A percentile compares a stretch with the other conserved stretches of the same genome.
phyloP scores from a whole-genome alignment of 2,797 vertebrate species.

The Gila robusta region DNA sequence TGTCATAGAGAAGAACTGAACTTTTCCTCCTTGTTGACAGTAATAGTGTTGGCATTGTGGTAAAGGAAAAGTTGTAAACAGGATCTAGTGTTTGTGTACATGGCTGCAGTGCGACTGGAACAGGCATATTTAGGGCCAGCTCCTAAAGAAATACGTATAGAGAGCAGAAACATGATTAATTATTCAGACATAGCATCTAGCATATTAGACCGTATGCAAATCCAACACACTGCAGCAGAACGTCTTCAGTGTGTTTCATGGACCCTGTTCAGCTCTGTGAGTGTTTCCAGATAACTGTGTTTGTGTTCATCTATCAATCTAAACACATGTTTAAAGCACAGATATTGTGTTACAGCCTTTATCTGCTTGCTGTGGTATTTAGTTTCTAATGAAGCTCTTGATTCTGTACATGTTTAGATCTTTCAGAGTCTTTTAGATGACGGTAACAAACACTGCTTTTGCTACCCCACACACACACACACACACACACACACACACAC shows the following conservation, averaged over 20 bases:
- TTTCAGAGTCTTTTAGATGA: not conserved
- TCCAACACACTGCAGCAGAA: not conserved
- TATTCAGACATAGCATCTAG: not conserved
- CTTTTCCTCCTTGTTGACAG: not conserved
- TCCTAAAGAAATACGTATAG: conserved; percentile 3
- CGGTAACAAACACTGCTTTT: not conserved
- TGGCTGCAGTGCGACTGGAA: not conserved
- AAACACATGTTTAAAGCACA: not conserved
- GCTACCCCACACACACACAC: no score
- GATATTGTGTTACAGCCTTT: not conserved
- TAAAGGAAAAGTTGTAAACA: no score
- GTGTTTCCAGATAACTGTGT: not conserved
- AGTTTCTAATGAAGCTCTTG: not conserved
- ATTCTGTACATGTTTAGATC: not conserved
- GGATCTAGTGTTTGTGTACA: no score
- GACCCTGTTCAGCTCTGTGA: not conserved
- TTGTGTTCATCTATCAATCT: not conserved
- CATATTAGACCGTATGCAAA: conserved; percentile 12
- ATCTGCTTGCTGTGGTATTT: not conserved
- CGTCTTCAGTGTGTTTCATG: not conserved
- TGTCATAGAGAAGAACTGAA: no score
- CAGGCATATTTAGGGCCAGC: not conserved
- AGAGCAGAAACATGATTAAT: conserved; percentile 21
- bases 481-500: no score
- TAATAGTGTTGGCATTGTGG: not conserved